Conservation (phyloP, 1,140 invertebrate species). For the Danaus melanippus region DNA sequence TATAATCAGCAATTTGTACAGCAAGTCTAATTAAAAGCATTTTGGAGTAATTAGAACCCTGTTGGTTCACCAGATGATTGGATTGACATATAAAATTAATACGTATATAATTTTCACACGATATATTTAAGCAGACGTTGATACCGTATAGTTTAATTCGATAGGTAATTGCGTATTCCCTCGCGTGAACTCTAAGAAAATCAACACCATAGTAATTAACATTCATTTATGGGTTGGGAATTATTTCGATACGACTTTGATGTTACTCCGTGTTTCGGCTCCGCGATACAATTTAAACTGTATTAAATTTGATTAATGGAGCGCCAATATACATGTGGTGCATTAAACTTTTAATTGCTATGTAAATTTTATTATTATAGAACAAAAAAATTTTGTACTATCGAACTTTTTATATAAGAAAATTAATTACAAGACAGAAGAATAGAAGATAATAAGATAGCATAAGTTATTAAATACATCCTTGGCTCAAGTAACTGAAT, state of each 20-base stretch:
- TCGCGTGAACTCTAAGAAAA: slow-evolving; percentile 42
- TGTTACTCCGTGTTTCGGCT: slow-evolving; percentile 25
- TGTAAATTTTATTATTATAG: too few relatives aligned
- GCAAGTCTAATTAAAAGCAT: too few relatives aligned
- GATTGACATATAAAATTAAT: slow-evolving; percentile 2
- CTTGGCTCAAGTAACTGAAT: too few relatives aligned
- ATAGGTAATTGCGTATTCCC: slow-evolving; percentile 53
- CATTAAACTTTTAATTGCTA: too few relatives aligned
- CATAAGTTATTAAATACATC: too few relatives aligned
- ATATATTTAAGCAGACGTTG: slow-evolving; percentile 36
- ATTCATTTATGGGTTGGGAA: slow-evolving; percentile 57
- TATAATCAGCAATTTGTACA: too few relatives aligned
- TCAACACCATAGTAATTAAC: slow-evolving; percentile 63
- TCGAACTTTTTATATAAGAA: too few relatives aligned
- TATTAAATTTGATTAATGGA: slow-evolving; percentile 42
- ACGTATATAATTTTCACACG: slow-evolving; percentile 19
- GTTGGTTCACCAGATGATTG: too few relatives aligned
- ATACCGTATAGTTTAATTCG: slow-evolving; percentile 52
- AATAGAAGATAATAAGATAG: too few relatives aligned
- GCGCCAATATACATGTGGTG: slow-evolving; percentile 2
- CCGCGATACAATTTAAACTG: slow-evolving; percentile 38
- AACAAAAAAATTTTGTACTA: too few relatives aligned
- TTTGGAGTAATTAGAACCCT: too few relatives aligned
- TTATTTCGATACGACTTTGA: slow-evolving; percentile 52
- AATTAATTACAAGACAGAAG: too few relatives aligned